A percentile compares a stretch with the other conserved stretches of the same genome.
These are phyloP conservation scores for Cynopterus brachyotis DNA, from an alignment of 2,113 vertebrate genomes.

Conservation along the genomic window DNA sequence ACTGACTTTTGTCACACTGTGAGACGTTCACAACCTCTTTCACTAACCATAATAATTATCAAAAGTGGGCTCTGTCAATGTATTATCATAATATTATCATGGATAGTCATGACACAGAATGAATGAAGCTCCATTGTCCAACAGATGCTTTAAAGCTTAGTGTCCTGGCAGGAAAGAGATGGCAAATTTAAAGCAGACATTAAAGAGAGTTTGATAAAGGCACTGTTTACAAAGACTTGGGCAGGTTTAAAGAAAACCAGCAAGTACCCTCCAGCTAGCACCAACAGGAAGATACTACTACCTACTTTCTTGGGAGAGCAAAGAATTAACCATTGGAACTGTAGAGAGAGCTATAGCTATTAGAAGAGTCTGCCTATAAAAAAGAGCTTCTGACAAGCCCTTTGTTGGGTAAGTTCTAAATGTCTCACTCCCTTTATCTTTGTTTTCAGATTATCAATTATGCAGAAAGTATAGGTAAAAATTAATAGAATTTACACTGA, in stretches of 20 bases:
- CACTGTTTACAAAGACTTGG: neutral
- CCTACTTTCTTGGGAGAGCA: neutral
- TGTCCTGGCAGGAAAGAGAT: neutral
- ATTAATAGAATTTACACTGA: slow-evolving; percentile 12
- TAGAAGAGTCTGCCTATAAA: neutral
- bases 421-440: slow-evolving; percentile 42
- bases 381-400: neutral
- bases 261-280: neutral
- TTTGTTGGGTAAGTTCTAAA: slow-evolving; percentile 1
- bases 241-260: neutral
- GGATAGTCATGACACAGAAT: neutral
- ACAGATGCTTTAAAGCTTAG: neutral
- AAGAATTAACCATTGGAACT: neutral
- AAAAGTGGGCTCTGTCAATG: neutral
- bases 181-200: neutral
- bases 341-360: neutral
- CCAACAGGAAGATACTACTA: neutral
- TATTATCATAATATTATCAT: neutral
- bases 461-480: slow-evolving; percentile 20
- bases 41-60: neutral
- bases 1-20: neutral
- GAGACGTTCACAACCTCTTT: neutral
- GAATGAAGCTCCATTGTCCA: neutral
- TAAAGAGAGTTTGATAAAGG: neutral
- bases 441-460: slow-evolving; percentile 44